phyloP scores from a whole-genome alignment of 2,113 vertebrate species.

The Carassius auratus region DNA sequence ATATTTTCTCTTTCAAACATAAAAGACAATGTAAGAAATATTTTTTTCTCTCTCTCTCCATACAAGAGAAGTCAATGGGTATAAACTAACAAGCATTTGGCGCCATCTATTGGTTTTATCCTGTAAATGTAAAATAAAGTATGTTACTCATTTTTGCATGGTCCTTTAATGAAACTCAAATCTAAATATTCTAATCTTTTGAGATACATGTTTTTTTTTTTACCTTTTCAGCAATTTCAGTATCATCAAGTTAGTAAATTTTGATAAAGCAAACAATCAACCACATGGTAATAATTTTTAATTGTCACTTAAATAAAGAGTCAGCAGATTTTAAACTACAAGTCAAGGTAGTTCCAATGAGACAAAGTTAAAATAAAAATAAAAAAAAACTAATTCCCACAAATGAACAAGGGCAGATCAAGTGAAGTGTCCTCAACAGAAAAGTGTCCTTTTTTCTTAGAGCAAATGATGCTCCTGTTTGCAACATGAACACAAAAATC shows the following conservation, averaged over 20 bases:
- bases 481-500: conserved; percentile 29
- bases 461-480: conserved; percentile 31
- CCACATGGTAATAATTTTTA: background rate
- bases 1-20: background rate
- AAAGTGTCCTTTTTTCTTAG: conserved; percentile 17
- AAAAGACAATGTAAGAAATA: background rate
- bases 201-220: too few species aligned
- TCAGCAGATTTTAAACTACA: conserved; percentile 41
- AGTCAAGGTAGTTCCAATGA: conserved; percentile 36
- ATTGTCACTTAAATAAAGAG: conserved; percentile 53
- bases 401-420: conserved; percentile 30
- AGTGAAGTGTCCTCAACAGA: background rate
- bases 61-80: background rate
- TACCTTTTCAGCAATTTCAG: background rate
- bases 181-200: too few species aligned
- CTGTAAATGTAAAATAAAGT: background rate
- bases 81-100: background rate
- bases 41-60: background rate
- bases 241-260: background rate
- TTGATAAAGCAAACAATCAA: background rate
- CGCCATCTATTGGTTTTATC: background rate
- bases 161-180: too few species aligned
- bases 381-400: conserved; percentile 20
- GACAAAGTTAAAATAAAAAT: background rate
- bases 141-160: background rate